Evolutionary conservation across 2,888 invertebrate genomes (phyloP), one percentile per base, ranked within the genome.

Genomic region (Archips xylosteana): DNA sequence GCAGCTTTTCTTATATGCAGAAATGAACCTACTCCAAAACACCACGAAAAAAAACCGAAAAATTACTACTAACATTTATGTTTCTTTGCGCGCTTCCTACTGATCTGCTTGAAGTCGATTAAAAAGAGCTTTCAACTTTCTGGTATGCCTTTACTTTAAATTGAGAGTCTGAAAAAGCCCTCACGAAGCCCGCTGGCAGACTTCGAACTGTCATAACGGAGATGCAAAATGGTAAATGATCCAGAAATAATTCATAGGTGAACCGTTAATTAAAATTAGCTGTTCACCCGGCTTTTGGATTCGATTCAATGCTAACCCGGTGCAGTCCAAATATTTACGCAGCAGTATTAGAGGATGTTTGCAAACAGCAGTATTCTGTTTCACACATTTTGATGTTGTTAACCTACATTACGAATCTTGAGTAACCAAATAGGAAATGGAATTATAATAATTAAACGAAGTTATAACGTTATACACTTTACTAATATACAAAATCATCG

Each of bases 241-340:
- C 51, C 51, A 68, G 51, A 63, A 63, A 63, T 60, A 42, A 61
- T 65, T 60, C 49, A 36, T 54, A 70, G 64, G 60, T 59, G 57
- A 59, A 15, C 69, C 42, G 51, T 61, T 51, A 74, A 74, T 74
- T 74, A 74, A 51, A 74, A 63, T 59, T 65, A 70, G 74, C 63
- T 70, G 74, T 74, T 74, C 70, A 70, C 15, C n/a, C 45, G 34
- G 64, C 51, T 65, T 74, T 74, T 70, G 70, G 74, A 74, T 69
- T 36, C 69, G 74, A 74, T 74, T 74, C 74, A 74, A 70, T 70
- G 74, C 70, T 70, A 74, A 70, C 62, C 63, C 59, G 69, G 59
- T 61, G 74, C 65, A 65, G 74, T 74, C 69, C 70, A 74, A 74
- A 74, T 70, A 74, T 74, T 74, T 74, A 74, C 74, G 51, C 45